phyloP scores from a whole-genome alignment of 2,888 invertebrate genomes.

The Rhaphigaster nebulosa region DNA sequence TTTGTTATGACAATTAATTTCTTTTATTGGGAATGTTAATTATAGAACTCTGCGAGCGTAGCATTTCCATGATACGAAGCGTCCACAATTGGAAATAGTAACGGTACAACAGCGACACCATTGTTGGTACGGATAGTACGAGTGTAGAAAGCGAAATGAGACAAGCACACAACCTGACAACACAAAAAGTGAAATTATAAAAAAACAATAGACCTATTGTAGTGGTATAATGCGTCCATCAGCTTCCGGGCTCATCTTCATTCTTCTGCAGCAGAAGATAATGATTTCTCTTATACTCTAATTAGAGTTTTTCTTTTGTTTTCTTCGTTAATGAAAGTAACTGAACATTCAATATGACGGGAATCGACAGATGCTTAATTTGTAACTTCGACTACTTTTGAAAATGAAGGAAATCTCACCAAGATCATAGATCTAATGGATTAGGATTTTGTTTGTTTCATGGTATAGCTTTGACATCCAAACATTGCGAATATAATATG shows the following conservation, averaged over 20 bases:
- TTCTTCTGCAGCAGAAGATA: not conserved
- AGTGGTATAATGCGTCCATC: not conserved
- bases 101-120: not conserved
- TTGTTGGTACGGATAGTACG: not conserved
- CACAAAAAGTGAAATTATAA: not conserved
- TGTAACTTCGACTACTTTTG: not conserved
- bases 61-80: not conserved
- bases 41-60: not conserved
- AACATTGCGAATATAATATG: too few species aligned
- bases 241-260: not conserved
- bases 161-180: not conserved
- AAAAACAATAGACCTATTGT: conserved; percentile 21
- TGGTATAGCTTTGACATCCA: too few species aligned
- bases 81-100: not conserved
- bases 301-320: not conserved
- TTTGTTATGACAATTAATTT: not conserved
- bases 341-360: not conserved
- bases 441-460: too few species aligned
- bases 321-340: not conserved
- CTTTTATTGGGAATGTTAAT: not conserved
- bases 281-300: not conserved
- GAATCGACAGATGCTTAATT: not conserved
- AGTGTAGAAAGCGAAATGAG: conserved; percentile 5
- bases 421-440: not conserved
- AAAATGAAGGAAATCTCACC: not conserved